These are phyloP conservation scores for Drosophila simulans DNA, from an alignment of 1,140 invertebrate genomes.

Conservation along the genomic window DNA sequence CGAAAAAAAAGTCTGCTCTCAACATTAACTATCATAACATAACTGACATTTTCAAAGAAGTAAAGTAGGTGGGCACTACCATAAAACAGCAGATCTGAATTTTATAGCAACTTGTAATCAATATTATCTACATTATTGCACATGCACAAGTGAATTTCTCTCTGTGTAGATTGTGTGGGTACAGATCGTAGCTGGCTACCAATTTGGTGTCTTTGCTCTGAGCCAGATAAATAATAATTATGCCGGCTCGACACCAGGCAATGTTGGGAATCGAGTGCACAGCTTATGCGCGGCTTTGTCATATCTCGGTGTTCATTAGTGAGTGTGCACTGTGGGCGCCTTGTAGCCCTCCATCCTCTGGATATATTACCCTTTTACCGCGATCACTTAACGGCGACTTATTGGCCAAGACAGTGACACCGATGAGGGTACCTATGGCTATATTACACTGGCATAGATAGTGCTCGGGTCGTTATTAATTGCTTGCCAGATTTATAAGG, in stretches of 20 bases:
- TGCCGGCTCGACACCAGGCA: conserved; percentile 57
- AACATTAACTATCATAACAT: too few species aligned
- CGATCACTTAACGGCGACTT: conserved; percentile 69
- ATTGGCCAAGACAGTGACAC: conserved; percentile 56
- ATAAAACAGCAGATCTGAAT: too few species aligned
- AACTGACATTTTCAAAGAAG: not conserved
- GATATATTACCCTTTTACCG: conserved; percentile 7
- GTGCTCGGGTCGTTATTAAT: conserved; percentile 59
- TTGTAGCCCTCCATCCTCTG: not conserved
- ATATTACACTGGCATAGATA: conserved; percentile 21
- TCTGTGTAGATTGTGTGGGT: conserved; percentile 58
- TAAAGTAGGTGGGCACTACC: too few species aligned
- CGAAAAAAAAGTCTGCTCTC: too few species aligned
- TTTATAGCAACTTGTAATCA: too few species aligned
- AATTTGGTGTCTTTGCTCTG: conserved; percentile 69
- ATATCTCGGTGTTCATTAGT: conserved; percentile 77
- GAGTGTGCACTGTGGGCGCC: conserved; percentile 73
- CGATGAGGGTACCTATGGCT: conserved; percentile 49
- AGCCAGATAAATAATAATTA: conserved; percentile 82
- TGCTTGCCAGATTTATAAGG: conserved; percentile 62
- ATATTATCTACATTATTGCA: not conserved
- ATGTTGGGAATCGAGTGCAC: conserved; percentile 50
- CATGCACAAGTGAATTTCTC: conserved; percentile 1
- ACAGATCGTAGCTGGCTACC: conserved; percentile 64
- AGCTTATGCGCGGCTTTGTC: conserved; percentile 53